phyloP scores from a whole-genome alignment of 2,113 vertebrate genomes.

The Semicossyphus pulcher region DNA sequence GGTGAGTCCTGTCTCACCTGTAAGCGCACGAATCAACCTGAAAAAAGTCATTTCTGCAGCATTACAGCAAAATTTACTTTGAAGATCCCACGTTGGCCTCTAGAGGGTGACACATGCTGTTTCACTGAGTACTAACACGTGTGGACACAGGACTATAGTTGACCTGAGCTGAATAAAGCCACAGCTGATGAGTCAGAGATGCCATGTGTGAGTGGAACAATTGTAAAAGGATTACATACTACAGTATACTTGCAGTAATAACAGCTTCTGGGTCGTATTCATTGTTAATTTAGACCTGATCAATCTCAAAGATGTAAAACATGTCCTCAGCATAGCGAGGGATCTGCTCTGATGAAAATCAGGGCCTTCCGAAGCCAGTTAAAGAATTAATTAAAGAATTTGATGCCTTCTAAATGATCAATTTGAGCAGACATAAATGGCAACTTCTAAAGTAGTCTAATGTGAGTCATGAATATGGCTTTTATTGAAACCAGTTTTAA shows the following conservation, averaged over 20 bases:
- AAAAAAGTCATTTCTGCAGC: neutral
- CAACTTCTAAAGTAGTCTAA: no score
- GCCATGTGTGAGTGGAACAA: neutral
- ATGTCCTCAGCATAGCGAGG: neutral
- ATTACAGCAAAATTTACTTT: no score
- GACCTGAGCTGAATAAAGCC: neutral
- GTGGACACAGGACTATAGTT: neutral
- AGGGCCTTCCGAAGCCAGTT: neutral
- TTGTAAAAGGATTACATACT: neutral
- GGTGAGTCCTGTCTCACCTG: no score
- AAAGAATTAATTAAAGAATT: no score
- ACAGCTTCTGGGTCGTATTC: neutral
- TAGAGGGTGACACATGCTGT: conserved; percentile 33
- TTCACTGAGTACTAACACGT: neutral
- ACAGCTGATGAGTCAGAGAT: conserved; percentile 10
- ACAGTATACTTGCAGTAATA: neutral
- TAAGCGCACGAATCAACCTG: no score
- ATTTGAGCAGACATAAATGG: no score
- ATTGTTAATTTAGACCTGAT: neutral
- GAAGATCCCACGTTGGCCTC: neutral
- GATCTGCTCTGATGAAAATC: neutral
- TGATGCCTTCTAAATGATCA: no score
- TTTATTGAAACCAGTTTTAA: no score
- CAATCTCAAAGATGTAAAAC: no score
- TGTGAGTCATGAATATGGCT: no score